phyloP scores from a whole-genome alignment of 64 coral and sea anemone species.

The Stylophora pistillata region DNA sequence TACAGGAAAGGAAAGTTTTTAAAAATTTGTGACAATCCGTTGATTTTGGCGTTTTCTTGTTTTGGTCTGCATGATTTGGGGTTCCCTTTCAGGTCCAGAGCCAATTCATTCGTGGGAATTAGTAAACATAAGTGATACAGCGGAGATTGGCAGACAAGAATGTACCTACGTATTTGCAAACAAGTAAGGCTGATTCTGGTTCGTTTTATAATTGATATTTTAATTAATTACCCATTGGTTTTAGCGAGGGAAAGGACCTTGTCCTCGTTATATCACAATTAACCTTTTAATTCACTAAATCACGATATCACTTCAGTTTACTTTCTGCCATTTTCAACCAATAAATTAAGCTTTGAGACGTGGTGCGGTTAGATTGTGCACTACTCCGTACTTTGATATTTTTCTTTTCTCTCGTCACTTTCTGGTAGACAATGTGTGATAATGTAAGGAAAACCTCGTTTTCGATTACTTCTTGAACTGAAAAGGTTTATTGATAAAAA shows the following conservation, averaged over 20 bases:
- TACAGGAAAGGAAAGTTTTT: too few species aligned
- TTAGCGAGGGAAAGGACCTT: not conserved
- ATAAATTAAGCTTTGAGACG: too few species aligned
- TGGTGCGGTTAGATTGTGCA: too few species aligned
- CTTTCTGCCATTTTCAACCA: too few species aligned
- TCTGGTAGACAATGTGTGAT: too few species aligned
- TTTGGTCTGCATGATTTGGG: not conserved
- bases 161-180: conserved; percentile 86
- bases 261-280: not conserved
- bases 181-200: conserved; percentile 56
- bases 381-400: too few species aligned
- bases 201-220: not conserved
- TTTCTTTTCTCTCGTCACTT: too few species aligned
- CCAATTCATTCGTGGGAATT: conserved; percentile 91
- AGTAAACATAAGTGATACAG: conserved; percentile 83
- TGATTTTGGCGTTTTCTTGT: not conserved
- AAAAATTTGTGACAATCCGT: not conserved
- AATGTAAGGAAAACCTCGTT: too few species aligned
- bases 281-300: too few species aligned
- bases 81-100: conserved; percentile 23
- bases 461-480: too few species aligned
- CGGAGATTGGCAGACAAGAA: conserved; percentile 81
- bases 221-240: not conserved
- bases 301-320: too few species aligned
- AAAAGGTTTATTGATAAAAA: too few species aligned